Conservation (phyloP, 2,888 invertebrate species). For the Drosophila macrothrix region DNA sequence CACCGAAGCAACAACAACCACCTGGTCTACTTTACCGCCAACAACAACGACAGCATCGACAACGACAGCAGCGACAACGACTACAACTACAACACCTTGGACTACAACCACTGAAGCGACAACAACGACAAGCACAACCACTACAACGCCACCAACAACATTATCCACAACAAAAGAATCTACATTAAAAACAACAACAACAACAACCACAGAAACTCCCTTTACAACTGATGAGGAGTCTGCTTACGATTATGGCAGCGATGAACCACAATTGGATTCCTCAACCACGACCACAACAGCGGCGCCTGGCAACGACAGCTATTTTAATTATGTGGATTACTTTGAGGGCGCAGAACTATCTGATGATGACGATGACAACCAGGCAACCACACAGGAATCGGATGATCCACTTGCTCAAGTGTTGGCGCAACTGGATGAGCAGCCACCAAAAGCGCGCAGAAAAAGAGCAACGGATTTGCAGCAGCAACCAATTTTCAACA, state of each 20-base stretch:
- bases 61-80: constrained; percentile 32
- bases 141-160: background rate
- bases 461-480: constrained; percentile 38
- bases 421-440: constrained; percentile 52
- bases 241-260: constrained; percentile 63
- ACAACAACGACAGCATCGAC: constrained; percentile 30
- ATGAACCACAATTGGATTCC: constrained; percentile 45
- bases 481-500: constrained; percentile 33
- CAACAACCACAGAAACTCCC: constrained; percentile 46
- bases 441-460: constrained; percentile 18
- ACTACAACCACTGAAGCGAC: constrained; percentile 33
- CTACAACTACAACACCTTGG: constrained; percentile 28
- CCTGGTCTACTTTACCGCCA: constrained; percentile 28
- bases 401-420: constrained; percentile 68
- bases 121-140: constrained; percentile 12
- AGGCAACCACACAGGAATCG: constrained; percentile 47
- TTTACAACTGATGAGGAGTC: constrained; percentile 59
- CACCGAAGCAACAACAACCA: constrained; percentile 28
- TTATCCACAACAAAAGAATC: constrained; percentile 8
- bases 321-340: constrained; percentile 83
- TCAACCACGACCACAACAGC: constrained; percentile 60
- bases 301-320: constrained; percentile 73
- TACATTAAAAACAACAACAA: constrained; percentile 36
- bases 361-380: constrained; percentile 36
- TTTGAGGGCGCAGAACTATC: constrained; percentile 73